These are phyloP conservation scores for Troides oblongomaculatus DNA, from an alignment of 2,888 invertebrate species.

Conservation along the genomic window DNA sequence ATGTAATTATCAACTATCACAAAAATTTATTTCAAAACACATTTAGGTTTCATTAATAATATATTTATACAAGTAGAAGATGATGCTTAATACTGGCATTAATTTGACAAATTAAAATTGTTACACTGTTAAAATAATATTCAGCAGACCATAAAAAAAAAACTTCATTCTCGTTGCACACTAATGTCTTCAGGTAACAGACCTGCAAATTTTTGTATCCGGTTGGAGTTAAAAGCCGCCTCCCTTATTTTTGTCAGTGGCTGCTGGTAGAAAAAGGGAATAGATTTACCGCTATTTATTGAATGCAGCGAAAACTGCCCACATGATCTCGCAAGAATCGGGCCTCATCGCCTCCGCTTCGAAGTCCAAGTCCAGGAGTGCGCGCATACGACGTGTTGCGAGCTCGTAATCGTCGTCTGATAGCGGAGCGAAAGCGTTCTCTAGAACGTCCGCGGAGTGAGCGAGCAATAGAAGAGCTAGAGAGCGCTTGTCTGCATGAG, in stretches of 20 bases:
- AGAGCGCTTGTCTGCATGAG: conserved; percentile 97
- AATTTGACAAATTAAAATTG: conserved; percentile 13
- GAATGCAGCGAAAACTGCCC: conserved; percentile 99
- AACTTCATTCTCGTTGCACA: conserved; percentile 6
- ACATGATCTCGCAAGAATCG: conserved; percentile 95
- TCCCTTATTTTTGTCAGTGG: conserved; percentile 30
- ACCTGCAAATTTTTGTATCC: conserved; percentile 10
- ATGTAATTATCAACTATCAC: conserved; percentile 7
- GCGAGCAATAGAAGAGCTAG: conserved; percentile 96
- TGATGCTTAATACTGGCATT: conserved; percentile 25
- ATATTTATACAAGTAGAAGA: conserved; percentile 10
- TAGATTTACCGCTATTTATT: conserved; percentile 88
- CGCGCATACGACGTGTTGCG: conserved; percentile 97
- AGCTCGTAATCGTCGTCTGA: conserved; percentile 98
- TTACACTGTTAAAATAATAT: conserved; percentile 1
- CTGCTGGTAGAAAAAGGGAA: conserved; percentile 31
- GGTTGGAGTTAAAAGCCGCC: conserved; percentile 9
- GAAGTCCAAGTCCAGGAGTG: conserved; percentile 97
- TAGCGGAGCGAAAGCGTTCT: conserved; percentile 99
- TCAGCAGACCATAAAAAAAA: neutral
- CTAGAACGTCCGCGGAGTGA: conserved; percentile 98
- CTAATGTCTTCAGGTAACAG: conserved; percentile 7
- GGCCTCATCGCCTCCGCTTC: conserved; percentile 96
- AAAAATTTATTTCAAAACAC: conserved; percentile 16
- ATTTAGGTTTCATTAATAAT: conserved; percentile 7